Conservation (phyloP, 2,888 invertebrate genomes). For the Apotomis betuletana region DNA sequence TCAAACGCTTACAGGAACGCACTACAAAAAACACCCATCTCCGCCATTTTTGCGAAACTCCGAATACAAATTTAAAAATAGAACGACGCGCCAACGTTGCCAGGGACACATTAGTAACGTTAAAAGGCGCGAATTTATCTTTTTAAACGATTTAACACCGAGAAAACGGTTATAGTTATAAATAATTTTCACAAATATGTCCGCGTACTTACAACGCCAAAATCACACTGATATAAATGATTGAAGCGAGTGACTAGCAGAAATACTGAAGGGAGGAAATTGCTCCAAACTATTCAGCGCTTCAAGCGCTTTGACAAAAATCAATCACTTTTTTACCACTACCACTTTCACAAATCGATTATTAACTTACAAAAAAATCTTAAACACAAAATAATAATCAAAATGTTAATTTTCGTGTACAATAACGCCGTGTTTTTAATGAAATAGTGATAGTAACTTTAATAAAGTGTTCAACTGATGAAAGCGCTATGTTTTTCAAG, state of each 20-base stretch:
- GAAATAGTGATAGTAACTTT: neutral
- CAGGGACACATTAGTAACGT: constrained; percentile 1
- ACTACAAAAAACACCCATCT: constrained; percentile 41
- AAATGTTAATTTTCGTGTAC: neutral
- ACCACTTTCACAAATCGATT: neutral
- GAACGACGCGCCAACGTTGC: constrained; percentile 46
- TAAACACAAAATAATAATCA: neutral
- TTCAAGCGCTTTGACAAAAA: constrained; percentile 56
- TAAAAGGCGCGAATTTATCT: neutral
- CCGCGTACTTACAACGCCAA: constrained; percentile 43
- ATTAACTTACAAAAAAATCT: neutral
- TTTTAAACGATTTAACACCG: neutral
- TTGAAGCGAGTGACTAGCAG: constrained; percentile 74
- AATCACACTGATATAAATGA: constrained; percentile 54
- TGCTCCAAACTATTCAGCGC: constrained; percentile 47
- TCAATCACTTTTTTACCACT: neutral
- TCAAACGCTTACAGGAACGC: constrained; percentile 35
- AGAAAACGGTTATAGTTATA: neutral
- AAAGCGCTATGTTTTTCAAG: constrained; percentile 46
- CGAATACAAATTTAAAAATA: constrained; percentile 43
- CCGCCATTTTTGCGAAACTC: constrained; percentile 45
- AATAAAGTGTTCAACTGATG: constrained; percentile 13
- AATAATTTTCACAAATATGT: constrained; percentile 8
- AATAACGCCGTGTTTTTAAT: neutral
- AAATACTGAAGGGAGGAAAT: constrained; percentile 73